These are phyloP conservation scores for Folsomia manolachei DNA, from an alignment of 2,888 invertebrate genomes.

Conservation along the genomic window DNA sequence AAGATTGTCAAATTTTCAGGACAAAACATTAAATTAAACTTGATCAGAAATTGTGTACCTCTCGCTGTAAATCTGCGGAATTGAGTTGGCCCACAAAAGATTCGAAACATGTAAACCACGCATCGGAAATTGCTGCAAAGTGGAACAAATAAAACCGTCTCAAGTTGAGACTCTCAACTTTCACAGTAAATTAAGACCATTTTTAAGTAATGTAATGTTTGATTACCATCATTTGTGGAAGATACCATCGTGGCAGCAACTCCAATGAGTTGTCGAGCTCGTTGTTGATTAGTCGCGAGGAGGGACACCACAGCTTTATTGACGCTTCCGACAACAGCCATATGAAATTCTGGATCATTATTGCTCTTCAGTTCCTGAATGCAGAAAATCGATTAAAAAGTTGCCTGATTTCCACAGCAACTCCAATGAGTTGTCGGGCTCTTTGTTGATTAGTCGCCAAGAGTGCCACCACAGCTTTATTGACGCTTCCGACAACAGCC, in stretches of 20 bases:
- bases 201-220: no score
- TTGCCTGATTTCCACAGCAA: no score
- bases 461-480: neutral
- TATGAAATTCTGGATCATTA: constrained; percentile 13
- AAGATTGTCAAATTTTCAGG: neutral
- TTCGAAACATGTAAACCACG: constrained; percentile 11
- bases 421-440: neutral
- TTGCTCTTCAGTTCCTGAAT: constrained; percentile 7
- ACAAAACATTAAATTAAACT: neutral
- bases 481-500: neutral
- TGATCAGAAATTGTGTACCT: neutral
- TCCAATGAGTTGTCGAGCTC: neutral
- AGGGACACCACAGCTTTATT: neutral
- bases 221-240: neutral
- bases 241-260: constrained; percentile 4
- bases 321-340: neutral
- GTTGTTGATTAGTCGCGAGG: neutral
- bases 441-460: neutral
- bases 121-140: constrained; percentile 2
- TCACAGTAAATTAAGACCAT: no score
- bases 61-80: constrained; percentile 17
- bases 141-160: no score
- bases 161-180: no score
- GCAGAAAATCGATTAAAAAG: no score
- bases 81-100: neutral